Evolutionary conservation across 2,113 vertebrate species (phyloP).

Genomic region (Misgurnus anguillicaudatus): DNA sequence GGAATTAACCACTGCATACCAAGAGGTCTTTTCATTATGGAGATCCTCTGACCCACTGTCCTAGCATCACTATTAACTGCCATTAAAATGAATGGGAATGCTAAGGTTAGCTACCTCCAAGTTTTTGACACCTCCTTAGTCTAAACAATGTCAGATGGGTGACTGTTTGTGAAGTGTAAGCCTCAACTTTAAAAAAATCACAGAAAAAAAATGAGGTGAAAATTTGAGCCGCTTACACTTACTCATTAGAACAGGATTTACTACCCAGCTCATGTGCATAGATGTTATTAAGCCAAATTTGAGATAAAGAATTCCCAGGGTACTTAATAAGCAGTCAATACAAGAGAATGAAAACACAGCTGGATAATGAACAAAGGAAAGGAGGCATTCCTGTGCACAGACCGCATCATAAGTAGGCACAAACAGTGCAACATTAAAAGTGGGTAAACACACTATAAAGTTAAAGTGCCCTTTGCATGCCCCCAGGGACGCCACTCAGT

Average conservation of each 20-base stretch:
- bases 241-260: slow-evolving; percentile 18
- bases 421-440: slow-evolving; percentile 51
- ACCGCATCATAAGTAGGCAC: slow-evolving; percentile 59
- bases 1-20: no score
- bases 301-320: slow-evolving; percentile 37
- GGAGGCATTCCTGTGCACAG: slow-evolving; percentile 55
- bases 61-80: no score
- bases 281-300: slow-evolving; percentile 20
- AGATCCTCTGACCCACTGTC: no score
- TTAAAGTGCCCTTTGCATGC: slow-evolving; percentile 41
- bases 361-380: slow-evolving; percentile 46
- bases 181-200: no score
- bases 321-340: slow-evolving; percentile 29
- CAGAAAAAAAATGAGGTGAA: no score
- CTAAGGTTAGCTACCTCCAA: no score
- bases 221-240: not conserved
- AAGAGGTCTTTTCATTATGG: no score
- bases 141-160: no score
- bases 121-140: no score
- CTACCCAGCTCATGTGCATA: not conserved
- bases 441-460: slow-evolving; percentile 51
- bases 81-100: no score
- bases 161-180: no score
- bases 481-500: slow-evolving; percentile 5
- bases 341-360: slow-evolving; percentile 55